Percentiles rank a stretch among this genome's conserved stretches.
Evolutionary conservation across 37 sponge, comb jelly and placozoan species (phyloP).

Genomic region (Lycopodina hypogea): DNA sequence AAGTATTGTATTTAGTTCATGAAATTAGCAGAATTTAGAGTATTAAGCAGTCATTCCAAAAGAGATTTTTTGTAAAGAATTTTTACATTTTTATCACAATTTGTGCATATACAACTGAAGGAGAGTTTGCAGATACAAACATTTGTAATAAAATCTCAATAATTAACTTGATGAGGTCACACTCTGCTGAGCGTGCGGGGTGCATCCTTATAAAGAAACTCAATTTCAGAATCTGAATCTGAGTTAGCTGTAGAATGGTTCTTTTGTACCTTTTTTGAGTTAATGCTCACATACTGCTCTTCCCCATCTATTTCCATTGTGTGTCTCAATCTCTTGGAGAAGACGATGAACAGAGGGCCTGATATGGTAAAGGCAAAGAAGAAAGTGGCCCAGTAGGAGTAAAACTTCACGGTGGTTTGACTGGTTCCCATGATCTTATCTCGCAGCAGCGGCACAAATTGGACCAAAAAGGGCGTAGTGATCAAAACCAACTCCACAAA

Average conservation of each 20-base stretch:
- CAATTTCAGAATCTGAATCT: not conserved
- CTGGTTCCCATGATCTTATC: not conserved
- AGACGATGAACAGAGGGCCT: slow-evolving; percentile 25
- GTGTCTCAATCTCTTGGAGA: slow-evolving; percentile 5
- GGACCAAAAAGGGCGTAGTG: not conserved
- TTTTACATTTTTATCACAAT: no score
- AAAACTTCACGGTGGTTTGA: slow-evolving; percentile 15
- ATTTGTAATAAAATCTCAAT: no score
- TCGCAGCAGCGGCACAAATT: slow-evolving; percentile 20
- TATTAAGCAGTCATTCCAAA: no score
- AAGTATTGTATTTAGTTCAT: no score
- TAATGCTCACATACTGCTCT: slow-evolving; percentile 9
- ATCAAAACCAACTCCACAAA: not conserved
- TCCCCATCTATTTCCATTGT: not conserved
- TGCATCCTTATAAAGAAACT: no score
- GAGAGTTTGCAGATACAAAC: no score
- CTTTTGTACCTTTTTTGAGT: not conserved
- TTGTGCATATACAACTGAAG: no score
- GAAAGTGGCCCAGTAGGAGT: slow-evolving; percentile 35
- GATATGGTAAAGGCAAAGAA: slow-evolving; percentile 23
- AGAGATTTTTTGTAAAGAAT: no score
- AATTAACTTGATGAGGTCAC: no score
- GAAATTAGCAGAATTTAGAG: no score
- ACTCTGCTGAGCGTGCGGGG: no score
- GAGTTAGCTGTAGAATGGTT: not conserved